Evolutionary conservation across 2,888 invertebrate species (phyloP).

Genomic region (Perizoma flavofasciatum): DNA sequence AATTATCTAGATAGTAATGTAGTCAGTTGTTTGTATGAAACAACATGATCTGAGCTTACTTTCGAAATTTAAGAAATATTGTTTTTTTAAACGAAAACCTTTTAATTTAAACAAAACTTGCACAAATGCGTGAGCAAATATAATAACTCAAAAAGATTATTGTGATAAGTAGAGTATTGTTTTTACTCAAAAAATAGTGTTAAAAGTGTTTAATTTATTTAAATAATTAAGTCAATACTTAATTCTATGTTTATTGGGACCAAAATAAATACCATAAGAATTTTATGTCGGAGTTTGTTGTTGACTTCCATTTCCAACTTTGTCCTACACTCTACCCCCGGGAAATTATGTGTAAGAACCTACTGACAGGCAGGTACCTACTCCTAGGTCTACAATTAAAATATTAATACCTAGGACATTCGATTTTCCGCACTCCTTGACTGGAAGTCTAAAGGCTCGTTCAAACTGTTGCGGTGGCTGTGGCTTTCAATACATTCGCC

Average conservation of each 20-base stretch:
- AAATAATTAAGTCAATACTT: constrained; percentile 26
- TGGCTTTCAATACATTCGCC: no score
- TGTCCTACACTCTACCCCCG: no score
- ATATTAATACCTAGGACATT: no score
- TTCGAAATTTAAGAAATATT: not conserved
- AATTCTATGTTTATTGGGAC: constrained; percentile 57
- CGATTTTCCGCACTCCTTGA: no score
- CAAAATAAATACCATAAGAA: constrained; percentile 61
- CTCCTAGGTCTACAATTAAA: no score
- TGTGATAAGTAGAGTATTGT: constrained; percentile 40
- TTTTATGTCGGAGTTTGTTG: constrained; percentile 19
- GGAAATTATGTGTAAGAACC: no score
- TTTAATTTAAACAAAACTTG: not conserved
- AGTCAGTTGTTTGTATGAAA: no score
- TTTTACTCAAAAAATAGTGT: constrained; percentile 9
- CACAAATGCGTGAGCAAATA: constrained; percentile 4
- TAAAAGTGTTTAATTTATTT: constrained; percentile 38
- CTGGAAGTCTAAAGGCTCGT: no score
- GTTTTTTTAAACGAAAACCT: not conserved
- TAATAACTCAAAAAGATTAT: constrained; percentile 14
- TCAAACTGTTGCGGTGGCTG: no score
- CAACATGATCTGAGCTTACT: no score
- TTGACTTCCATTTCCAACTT: not conserved
- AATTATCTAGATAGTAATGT: no score
- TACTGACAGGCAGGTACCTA: no score